Conservation (phyloP, 2,797 vertebrate genomes). For the Catamblyrhynchus diadema region DNA sequence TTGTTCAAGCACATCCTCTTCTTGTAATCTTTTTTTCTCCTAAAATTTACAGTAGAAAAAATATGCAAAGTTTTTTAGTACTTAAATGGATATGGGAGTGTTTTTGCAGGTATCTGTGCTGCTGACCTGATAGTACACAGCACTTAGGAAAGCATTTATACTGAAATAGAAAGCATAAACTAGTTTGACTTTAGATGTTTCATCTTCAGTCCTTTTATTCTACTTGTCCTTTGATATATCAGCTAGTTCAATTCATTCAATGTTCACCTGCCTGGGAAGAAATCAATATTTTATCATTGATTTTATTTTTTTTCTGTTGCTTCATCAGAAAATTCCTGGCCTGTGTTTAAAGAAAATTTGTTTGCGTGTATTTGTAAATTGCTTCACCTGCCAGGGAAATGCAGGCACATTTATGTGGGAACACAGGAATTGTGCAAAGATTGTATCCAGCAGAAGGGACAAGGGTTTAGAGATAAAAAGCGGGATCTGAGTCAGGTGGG, state of each 20-base stretch:
- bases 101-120: neutral
- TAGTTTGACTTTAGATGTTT: neutral
- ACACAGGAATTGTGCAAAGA: neutral
- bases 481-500: neutral
- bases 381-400: neutral
- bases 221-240: neutral
- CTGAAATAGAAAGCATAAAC: neutral
- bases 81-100: neutral
- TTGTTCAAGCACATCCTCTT: neutral
- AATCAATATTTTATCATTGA: neutral
- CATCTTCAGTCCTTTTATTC: neutral
- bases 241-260: neutral
- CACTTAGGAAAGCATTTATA: neutral
- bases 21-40: neutral
- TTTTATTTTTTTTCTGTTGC: neutral
- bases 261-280: neutral
- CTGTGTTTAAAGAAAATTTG: neutral
- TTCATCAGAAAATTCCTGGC: neutral
- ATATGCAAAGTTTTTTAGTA: neutral
- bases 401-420: neutral
- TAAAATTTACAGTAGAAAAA: neutral
- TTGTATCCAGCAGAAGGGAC: neutral
- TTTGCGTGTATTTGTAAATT: neutral
- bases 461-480: neutral
- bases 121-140: neutral